Percentiles rank a stretch among this genome's conserved stretches.
Conservation (phyloP, 1,140 invertebrate species). For the Acromyrmex heyeri region DNA sequence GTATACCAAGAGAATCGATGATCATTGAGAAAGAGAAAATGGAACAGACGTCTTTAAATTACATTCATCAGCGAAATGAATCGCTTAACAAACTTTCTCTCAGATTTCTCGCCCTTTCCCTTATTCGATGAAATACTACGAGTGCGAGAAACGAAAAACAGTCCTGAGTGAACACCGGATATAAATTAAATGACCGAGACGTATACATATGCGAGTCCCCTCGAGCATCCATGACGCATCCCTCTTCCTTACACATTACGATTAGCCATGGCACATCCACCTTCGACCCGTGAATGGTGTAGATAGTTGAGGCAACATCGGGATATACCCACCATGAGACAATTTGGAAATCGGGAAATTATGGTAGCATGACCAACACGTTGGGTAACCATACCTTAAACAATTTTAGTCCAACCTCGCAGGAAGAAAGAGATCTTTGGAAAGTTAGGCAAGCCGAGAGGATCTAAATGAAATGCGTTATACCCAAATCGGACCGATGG, state of each 20-base stretch:
- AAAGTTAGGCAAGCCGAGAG: background rate
- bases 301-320: conserved; percentile 52
- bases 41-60: conserved; percentile 62
- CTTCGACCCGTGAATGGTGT: conserved; percentile 43
- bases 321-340: conserved; percentile 7
- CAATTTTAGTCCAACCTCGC: conserved; percentile 19
- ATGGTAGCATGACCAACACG: conserved; percentile 30
- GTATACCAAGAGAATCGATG: background rate
- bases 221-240: conserved; percentile 40
- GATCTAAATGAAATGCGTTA: conserved; percentile 24
- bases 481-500: conserved; percentile 19
- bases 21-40: conserved; percentile 20
- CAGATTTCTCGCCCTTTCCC: conserved; percentile 25
- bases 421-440: conserved; percentile 22
- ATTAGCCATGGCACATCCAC: conserved; percentile 66
- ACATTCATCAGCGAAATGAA: conserved; percentile 63
- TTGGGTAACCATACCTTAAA: conserved; percentile 40
- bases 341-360: conserved; percentile 72
- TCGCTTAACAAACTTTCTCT: conserved; percentile 65
- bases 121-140: conserved; percentile 38
- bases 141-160: conserved; percentile 37
- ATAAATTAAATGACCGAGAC: conserved; percentile 70
- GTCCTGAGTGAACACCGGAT: conserved; percentile 58
- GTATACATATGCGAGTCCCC: conserved; percentile 32
- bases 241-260: conserved; percentile 66